Conservation (phyloP, 2,797 vertebrate genomes). For the Pampus argenteus region DNA sequence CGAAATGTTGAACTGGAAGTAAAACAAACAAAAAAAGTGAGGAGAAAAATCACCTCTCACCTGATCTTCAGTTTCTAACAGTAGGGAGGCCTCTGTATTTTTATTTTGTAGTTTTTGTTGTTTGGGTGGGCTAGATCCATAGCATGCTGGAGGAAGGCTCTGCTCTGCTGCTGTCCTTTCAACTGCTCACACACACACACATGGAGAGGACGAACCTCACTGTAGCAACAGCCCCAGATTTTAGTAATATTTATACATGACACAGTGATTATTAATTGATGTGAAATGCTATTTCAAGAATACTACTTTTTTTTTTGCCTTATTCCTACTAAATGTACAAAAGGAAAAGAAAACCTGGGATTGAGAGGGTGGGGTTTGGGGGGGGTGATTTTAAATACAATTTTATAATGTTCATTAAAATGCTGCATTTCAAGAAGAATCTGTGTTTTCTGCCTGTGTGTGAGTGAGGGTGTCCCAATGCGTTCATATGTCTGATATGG, state of each 20-base stretch:
- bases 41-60: conserved; percentile 25
- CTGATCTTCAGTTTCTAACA: conserved; percentile 35
- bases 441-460: background rate
- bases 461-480: conserved; percentile 23
- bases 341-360: conserved; percentile 57
- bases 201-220: conserved; percentile 68
- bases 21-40: conserved; percentile 33
- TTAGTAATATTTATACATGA: conserved; percentile 84
- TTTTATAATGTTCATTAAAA: conserved; percentile 89
- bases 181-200: conserved; percentile 9
- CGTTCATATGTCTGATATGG: conserved; percentile 39
- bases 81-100: conserved; percentile 19
- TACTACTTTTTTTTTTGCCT: conserved; percentile 83
- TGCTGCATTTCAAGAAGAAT: conserved; percentile 83
- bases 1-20: conserved; percentile 64
- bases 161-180: conserved; percentile 23
- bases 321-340: conserved; percentile 86
- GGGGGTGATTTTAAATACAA: conserved; percentile 75
- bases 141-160: conserved; percentile 39
- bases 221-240: conserved; percentile 79
- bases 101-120: background rate
- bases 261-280: conserved; percentile 78
- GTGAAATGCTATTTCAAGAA: conserved; percentile 77
- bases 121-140: conserved; percentile 26
- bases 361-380: background rate